A percentile compares a stretch with the other conserved stretches of the same genome.
These are phyloP conservation scores for Parasteatoda lunata DNA, from an alignment of 2,888 invertebrate species.

Conservation along the genomic window DNA sequence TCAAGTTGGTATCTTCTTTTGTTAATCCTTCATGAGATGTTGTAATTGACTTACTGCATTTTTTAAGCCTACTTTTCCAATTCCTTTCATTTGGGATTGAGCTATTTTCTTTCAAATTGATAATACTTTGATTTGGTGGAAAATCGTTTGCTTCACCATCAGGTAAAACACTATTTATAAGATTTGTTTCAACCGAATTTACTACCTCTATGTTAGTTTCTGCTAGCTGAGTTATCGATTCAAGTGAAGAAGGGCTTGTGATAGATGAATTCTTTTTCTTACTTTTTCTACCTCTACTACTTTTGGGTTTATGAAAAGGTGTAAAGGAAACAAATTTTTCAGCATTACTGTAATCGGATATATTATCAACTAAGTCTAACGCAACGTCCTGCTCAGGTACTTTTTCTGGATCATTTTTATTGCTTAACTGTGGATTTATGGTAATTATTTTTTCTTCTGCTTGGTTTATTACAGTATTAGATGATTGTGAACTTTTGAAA, in stretches of 20 bases:
- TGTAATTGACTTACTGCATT: neutral
- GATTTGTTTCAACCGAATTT: neutral
- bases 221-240: too few relatives aligned
- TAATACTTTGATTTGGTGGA: too few relatives aligned
- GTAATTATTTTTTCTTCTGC: too few relatives aligned
- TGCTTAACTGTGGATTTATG: too few relatives aligned
- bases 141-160: neutral
- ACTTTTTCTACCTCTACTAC: constrained; percentile 3
- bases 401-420: too few relatives aligned
- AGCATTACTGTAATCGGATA: neutral
- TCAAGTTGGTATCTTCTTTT: neutral
- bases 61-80: neutral
- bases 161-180: neutral
- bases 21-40: neutral
- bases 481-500: too few relatives aligned
- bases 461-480: too few relatives aligned
- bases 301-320: neutral
- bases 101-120: too few relatives aligned
- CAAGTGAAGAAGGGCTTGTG: neutral
- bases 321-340: neutral
- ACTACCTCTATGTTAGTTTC: too few relatives aligned
- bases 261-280: neutral
- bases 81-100: neutral
- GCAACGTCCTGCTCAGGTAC: too few relatives aligned
- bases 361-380: too few relatives aligned